A percentile compares a stretch with the other conserved stretches of the same genome.
These are phyloP conservation scores for Hyla sarda DNA, from an alignment of 2,113 vertebrate genomes.

Conservation along the genomic window DNA sequence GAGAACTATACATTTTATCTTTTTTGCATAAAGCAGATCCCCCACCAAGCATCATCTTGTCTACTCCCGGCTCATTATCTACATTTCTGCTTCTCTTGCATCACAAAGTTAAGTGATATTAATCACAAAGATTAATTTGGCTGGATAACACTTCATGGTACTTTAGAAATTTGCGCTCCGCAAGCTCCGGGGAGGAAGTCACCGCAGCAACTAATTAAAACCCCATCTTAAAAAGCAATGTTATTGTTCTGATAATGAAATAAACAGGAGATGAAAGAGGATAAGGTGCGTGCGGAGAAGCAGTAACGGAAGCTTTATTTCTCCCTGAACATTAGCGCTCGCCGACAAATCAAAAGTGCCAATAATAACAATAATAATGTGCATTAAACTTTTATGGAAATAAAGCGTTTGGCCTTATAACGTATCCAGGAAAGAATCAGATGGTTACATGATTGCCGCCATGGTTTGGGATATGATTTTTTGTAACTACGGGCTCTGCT, in stretches of 20 bases:
- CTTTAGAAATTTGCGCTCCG: constrained; percentile 58
- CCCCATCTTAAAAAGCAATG: constrained; percentile 57
- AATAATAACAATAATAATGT: constrained; percentile 10
- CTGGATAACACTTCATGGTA: constrained; percentile 55
- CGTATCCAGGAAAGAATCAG: neutral
- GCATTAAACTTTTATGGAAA: neutral
- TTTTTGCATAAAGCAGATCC: constrained; percentile 28
- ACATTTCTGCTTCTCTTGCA: constrained; percentile 44
- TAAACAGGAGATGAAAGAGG: constrained; percentile 59
- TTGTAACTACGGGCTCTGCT: neutral
- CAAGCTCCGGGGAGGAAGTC: constrained; percentile 57
- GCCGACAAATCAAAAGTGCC: neutral
- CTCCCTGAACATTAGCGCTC: constrained; percentile 36
- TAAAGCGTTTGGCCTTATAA: neutral
- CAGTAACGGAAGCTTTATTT: constrained; percentile 26
- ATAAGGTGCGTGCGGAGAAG: constrained; percentile 52
- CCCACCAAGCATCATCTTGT: constrained; percentile 53
- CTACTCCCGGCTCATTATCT: constrained; percentile 36
- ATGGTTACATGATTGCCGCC: neutral
- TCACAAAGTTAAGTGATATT: constrained; percentile 61
- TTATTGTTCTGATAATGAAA: constrained; percentile 61
- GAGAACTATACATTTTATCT: constrained; percentile 29
- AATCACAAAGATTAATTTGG: constrained; percentile 60
- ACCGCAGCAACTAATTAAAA: constrained; percentile 57
- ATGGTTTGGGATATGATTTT: neutral